Evolutionary conservation across 1,140 invertebrate species (phyloP).

Genomic region (Camponotus floridanus): DNA sequence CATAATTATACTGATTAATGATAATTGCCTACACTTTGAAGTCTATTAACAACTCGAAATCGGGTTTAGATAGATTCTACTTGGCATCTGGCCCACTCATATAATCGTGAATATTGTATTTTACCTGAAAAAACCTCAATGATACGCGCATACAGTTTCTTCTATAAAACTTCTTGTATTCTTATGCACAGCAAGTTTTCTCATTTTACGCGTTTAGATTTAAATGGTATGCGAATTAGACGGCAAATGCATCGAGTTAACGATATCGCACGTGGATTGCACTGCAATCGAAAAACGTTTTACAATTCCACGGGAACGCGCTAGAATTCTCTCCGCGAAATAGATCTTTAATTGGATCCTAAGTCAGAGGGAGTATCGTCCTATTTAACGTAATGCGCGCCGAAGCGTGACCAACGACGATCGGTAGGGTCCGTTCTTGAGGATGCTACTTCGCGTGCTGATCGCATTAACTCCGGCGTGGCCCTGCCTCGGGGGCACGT

Average conservation of each 20-base stretch:
- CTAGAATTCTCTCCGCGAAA: slow-evolving; percentile 34
- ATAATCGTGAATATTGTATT: neutral
- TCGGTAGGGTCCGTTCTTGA: slow-evolving; percentile 44
- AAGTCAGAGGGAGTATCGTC: slow-evolving; percentile 41
- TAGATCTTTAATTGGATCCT: slow-evolving; percentile 60
- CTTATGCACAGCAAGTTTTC: neutral
- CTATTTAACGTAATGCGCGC: slow-evolving; percentile 56
- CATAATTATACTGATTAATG: too few relatives aligned
- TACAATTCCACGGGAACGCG: slow-evolving; percentile 3
- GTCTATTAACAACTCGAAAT: too few relatives aligned
- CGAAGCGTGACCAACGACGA: slow-evolving; percentile 47
- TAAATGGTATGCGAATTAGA: slow-evolving; percentile 48
- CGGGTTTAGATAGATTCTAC: too few relatives aligned
- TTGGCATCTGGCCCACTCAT: too few relatives aligned
- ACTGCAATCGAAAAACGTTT: slow-evolving; percentile 8
- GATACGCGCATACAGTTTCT: neutral
- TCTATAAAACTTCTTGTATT: neutral
- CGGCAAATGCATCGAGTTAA: slow-evolving; percentile 10
- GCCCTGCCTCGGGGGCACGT: slow-evolving; percentile 71
- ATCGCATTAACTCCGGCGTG: slow-evolving; percentile 76
- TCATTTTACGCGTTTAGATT: slow-evolving; percentile 28
- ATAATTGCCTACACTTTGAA: too few relatives aligned
- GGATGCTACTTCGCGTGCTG: slow-evolving; percentile 69
- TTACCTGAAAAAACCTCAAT: neutral
- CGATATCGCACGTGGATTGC: neutral